Conservation (phyloP, 64 coral and sea anemone species). For the Pocillopora verrucosa region DNA sequence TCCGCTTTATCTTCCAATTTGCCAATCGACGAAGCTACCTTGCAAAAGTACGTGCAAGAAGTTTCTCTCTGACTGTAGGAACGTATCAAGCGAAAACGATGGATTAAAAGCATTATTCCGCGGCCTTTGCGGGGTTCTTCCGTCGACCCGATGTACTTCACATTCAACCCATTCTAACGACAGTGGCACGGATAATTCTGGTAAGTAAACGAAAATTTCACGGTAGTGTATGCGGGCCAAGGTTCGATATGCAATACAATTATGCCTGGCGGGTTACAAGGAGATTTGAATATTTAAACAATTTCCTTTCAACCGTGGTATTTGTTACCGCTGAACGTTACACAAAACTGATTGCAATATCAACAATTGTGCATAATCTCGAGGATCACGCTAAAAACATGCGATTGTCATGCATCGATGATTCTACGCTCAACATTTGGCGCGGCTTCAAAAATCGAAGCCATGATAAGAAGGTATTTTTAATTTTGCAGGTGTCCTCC, state of each 20-base stretch:
- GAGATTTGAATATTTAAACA: neutral
- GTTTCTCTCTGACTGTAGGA: neutral
- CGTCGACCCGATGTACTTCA: neutral
- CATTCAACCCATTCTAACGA: neutral
- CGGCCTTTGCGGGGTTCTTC: neutral
- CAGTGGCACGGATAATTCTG: neutral
- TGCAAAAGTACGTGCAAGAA: slow-evolving; percentile 6
- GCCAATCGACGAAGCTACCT: neutral
- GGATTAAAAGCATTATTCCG: slow-evolving; percentile 4
- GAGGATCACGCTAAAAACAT: neutral
- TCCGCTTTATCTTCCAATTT: neutral
- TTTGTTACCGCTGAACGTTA: neutral
- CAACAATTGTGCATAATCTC: neutral
- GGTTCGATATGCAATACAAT: neutral
- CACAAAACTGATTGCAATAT: neutral
- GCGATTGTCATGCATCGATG: neutral
- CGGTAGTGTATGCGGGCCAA: neutral
- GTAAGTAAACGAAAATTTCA: neutral
- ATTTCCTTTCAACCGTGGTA: neutral
- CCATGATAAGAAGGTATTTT: too few species aligned
- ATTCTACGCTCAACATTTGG: neutral
- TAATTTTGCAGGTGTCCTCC: neutral
- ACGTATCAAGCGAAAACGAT: neutral
- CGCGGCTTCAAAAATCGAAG: neutral
- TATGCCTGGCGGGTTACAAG: neutral